Base-by-base conservation (phyloP, 1,140 invertebrate genomes). In the Pseudomyrmex gracilis region DNA sequence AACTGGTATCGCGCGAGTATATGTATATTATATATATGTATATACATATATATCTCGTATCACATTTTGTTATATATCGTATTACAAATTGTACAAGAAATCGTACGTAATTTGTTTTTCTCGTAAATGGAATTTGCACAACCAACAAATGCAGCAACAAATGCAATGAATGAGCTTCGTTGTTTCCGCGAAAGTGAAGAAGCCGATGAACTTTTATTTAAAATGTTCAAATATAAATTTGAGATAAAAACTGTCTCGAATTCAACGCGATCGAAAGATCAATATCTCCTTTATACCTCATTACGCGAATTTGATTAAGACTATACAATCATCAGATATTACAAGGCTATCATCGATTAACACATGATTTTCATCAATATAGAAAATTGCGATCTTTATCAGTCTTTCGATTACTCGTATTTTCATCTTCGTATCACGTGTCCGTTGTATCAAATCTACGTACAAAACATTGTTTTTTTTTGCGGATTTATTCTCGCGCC, bases 111-210 rank as follows among this genome's bases (percentile, higher is more conserved):
- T 34, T 34, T 34, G 34, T 7, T 70, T 58, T 22, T 80, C 43
- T 80, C 43, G n/a, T 13, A 71, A 34, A 8, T 70, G 3, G 22
- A 64, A 60, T 24, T 70, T 12, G 7, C 47, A 70, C n/a, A 55
- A n/a, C 9, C 34, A 51, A 53, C 15, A 34, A 70, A 70, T 70
- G 67, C 49, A 58, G 34, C 1, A 49, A 71, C 12, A 80, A 71
- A 80, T 71, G 76, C n/a, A 53, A 55, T n/a, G 13, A 70, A 13
- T 34, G 55, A 80, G 2, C 57, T 68, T 80, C 45, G n/a, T 71
- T 58, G 53, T 34, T 34, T 34, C 0, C 34, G 34, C 34, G 34
- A 34, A 34, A 34, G 34, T 34, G 34, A 34, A 34, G 34, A 34
- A 34, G 3, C 4, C 34, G 34, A 64, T n/a, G 22, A 13, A 20